Percentiles rank a stretch among this genome's conserved stretches.
These are phyloP conservation scores for Rhynchotus rufescens DNA, from an alignment of 2,797 vertebrate genomes.

Conservation along the genomic window DNA sequence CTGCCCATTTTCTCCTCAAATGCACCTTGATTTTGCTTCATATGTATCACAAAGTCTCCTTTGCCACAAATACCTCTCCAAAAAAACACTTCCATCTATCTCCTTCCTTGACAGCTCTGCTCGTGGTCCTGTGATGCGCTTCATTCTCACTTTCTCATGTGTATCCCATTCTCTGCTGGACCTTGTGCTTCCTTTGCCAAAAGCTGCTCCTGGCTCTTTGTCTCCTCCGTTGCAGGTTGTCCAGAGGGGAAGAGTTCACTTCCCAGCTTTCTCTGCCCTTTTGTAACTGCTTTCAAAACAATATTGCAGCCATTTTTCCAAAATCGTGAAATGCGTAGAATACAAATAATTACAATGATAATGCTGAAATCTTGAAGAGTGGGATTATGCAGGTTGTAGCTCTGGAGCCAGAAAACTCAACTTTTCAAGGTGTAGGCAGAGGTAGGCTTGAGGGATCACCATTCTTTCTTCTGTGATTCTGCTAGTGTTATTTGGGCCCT, in stretches of 20 bases:
- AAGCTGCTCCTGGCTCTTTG: neutral
- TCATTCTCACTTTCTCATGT: neutral
- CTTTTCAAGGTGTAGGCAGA: neutral
- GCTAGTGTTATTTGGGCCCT: neutral
- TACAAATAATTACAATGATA: neutral
- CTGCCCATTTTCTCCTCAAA: neutral
- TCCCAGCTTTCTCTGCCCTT: neutral
- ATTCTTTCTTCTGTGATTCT: neutral
- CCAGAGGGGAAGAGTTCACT: neutral
- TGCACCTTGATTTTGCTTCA: neutral
- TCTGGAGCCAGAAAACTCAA: neutral
- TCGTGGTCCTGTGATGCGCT: neutral
- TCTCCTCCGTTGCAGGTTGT: neutral
- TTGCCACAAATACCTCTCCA: neutral
- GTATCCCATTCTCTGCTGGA: neutral
- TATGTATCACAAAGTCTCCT: neutral
- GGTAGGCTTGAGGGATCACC: neutral
- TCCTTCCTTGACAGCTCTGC: neutral
- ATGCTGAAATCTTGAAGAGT: neutral
- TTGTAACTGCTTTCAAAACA: neutral
- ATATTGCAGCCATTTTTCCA: neutral
- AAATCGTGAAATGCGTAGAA: neutral
- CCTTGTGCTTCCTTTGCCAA: neutral
- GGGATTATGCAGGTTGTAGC: neutral
- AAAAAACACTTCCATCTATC: neutral